These are phyloP conservation scores for Platysteira castanea DNA, from an alignment of 2,113 vertebrate genomes.

Conservation along the genomic window DNA sequence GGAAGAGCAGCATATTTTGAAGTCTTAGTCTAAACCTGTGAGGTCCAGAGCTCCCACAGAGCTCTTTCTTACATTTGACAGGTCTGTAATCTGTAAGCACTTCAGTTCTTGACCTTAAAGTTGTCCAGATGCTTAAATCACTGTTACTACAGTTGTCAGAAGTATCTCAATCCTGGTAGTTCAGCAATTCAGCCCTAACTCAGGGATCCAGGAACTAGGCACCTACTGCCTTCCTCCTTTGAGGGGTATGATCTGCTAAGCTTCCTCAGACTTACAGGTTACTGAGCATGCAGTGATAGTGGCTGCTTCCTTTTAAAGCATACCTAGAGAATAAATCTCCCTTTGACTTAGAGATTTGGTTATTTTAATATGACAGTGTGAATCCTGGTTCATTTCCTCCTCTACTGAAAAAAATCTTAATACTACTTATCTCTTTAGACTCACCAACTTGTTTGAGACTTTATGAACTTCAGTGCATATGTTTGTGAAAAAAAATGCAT, in stretches of 20 bases:
- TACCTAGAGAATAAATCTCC: neutral
- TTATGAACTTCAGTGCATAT: neutral
- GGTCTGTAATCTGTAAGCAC: constrained; percentile 52
- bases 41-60: constrained; percentile 4
- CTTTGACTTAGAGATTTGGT: neutral
- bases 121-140: constrained; percentile 40
- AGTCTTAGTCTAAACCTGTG: constrained; percentile 39
- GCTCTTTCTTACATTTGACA: constrained; percentile 36
- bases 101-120: constrained; percentile 52
- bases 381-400: neutral
- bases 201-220: neutral
- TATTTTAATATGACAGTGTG: neutral
- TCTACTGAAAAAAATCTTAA: neutral
- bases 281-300: neutral
- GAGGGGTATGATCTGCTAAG: constrained; percentile 21
- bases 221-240: constrained; percentile 28
- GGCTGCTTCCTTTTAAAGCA: neutral
- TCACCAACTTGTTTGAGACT: neutral
- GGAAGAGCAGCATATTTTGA: constrained; percentile 27
- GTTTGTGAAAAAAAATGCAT: neutral
- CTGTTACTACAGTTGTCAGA: constrained; percentile 31
- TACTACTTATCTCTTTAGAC: neutral
- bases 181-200: constrained; percentile 27
- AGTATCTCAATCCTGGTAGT: constrained; percentile 40
- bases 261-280: constrained; percentile 20